These are phyloP conservation scores for Diceros bicornis DNA, from an alignment of 2,797 vertebrate species.

Conservation along the genomic window DNA sequence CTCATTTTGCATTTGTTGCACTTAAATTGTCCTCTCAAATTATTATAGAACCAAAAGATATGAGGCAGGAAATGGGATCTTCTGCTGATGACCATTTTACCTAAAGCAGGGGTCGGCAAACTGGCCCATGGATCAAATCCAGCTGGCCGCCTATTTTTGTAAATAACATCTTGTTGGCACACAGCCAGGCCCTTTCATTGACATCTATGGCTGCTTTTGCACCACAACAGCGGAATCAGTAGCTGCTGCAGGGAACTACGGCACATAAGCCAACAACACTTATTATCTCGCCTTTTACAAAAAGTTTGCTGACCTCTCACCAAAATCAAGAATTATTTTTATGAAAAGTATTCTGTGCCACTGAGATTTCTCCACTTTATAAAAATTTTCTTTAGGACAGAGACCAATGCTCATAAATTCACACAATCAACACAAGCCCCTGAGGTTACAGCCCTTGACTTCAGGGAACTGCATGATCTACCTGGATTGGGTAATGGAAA, in stretches of 20 bases:
- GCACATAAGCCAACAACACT: neutral
- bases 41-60: neutral
- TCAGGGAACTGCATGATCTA: neutral
- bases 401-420: neutral
- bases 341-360: neutral
- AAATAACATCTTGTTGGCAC: neutral
- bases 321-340: neutral
- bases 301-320: neutral
- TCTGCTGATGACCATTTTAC: neutral
- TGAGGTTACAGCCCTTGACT: conserved; percentile 4
- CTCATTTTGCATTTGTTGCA: neutral
- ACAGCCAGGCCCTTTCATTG: neutral
- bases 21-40: neutral
- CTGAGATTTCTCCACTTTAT: neutral
- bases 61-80: neutral
- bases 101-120: neutral
- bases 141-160: neutral
- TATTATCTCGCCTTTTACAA: neutral
- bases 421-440: neutral
- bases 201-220: neutral
- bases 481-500: neutral
- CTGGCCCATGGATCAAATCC: neutral
- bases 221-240: too few species aligned
- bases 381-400: neutral
- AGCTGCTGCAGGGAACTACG: neutral